Percentiles rank a stretch among this genome's conserved stretches.
These are phyloP conservation scores for Lipotes vexillifer DNA, from an alignment of 2,113 vertebrate genomes.

Conservation along the genomic window DNA sequence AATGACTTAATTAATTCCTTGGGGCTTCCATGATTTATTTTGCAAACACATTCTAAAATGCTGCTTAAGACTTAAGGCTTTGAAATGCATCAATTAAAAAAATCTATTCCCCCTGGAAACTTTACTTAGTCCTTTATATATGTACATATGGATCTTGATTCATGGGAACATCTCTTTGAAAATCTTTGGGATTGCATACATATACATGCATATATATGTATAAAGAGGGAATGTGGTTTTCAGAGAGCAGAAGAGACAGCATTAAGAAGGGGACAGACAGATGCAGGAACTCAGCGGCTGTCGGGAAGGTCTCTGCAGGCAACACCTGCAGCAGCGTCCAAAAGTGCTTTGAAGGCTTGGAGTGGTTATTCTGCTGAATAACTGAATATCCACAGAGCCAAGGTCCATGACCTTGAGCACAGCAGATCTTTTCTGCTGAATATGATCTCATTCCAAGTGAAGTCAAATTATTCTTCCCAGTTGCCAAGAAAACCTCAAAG, in stretches of 20 bases:
- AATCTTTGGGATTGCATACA: not conserved
- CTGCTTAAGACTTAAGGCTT: not conserved
- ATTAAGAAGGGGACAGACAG: not conserved
- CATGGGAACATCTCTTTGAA: not conserved
- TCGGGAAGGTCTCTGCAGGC: not conserved
- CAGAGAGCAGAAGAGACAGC: not conserved
- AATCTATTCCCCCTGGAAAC: not conserved
- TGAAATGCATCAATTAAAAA: not conserved
- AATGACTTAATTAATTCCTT: not conserved
- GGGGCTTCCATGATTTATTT: not conserved
- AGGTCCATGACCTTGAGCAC: slow-evolving; percentile 57
- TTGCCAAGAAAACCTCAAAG: slow-evolving; percentile 61
- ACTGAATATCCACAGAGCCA: slow-evolving; percentile 43
- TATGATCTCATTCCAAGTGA: slow-evolving; percentile 49
- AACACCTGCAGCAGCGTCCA: not conserved
- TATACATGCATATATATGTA: accelerated
- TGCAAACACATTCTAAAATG: not conserved
- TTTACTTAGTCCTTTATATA: not conserved
- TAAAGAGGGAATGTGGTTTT: not conserved
- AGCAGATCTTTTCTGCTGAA: slow-evolving; percentile 43
- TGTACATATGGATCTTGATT: not conserved
- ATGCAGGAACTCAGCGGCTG: not conserved
- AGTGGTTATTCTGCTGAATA: slow-evolving; percentile 34
- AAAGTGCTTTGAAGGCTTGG: not conserved
- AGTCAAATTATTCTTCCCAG: slow-evolving; percentile 48